Conservation (phyloP, 2,797 vertebrate species). For the Tapera naevia region DNA sequence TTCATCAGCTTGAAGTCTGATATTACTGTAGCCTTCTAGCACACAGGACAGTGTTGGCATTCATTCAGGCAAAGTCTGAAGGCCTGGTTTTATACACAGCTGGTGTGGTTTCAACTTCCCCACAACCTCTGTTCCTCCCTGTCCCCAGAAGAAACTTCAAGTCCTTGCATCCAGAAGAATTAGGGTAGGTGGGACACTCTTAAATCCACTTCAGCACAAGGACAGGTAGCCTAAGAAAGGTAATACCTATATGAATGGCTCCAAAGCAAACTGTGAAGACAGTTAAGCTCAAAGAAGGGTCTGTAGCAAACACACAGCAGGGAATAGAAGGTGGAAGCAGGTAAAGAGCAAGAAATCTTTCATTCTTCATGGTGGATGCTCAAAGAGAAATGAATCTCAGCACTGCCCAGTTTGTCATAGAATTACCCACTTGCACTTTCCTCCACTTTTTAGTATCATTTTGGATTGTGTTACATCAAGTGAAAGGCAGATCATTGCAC, state of each 20-base stretch:
- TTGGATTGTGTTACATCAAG: fast-evolving
- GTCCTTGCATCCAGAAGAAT: neutral
- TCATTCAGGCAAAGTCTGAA: neutral
- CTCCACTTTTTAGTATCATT: neutral
- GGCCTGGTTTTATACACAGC: neutral
- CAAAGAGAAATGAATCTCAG: neutral
- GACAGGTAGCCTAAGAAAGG: neutral
- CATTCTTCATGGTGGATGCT: neutral
- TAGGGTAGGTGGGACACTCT: neutral
- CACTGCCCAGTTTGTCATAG: neutral
- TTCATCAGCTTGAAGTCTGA: neutral
- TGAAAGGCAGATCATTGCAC: neutral
- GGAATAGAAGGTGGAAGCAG: neutral
- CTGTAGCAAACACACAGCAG: neutral
- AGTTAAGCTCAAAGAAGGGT: neutral
- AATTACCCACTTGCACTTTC: neutral
- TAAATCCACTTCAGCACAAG: neutral
- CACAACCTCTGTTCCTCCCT: neutral
- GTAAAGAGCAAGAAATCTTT: neutral
- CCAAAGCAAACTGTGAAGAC: neutral
- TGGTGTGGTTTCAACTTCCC: neutral
- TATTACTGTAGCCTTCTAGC: neutral
- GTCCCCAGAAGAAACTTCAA: neutral
- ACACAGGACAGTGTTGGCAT: neutral
- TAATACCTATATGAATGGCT: neutral